These are phyloP conservation scores for Papilio demoleus DNA, from an alignment of 2,888 invertebrate genomes.

Conservation along the genomic window DNA sequence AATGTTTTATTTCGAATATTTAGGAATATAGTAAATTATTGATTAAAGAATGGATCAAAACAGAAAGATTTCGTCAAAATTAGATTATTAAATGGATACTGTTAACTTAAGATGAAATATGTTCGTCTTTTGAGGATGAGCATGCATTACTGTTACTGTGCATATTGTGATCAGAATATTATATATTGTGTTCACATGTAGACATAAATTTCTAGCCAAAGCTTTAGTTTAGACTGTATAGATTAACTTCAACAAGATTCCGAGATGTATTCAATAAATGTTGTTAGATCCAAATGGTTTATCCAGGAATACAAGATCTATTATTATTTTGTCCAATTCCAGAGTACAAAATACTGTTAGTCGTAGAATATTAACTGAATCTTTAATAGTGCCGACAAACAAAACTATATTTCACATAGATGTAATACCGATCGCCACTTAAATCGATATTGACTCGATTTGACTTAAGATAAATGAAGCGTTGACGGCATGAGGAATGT, in stretches of 20 bases:
- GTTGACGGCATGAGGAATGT: constrained; percentile 62
- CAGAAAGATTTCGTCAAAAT: background rate
- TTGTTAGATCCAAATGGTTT: background rate
- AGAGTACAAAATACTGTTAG: background rate
- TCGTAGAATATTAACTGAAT: background rate
- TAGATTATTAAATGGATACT: too few relatives aligned
- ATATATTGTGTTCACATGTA: constrained; percentile 1
- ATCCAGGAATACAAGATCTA: too few relatives aligned
- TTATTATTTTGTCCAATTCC: background rate
- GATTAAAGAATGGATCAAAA: background rate
- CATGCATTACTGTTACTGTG: background rate
- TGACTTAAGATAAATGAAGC: constrained; percentile 51
- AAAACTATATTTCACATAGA: constrained; percentile 21
- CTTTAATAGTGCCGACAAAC: background rate
- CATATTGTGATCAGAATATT: background rate
- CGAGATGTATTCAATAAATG: background rate
- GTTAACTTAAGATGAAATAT: too few relatives aligned
- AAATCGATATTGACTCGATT: constrained; percentile 28
- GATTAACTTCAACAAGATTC: constrained; percentile 7
- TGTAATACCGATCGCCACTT: constrained; percentile 26
- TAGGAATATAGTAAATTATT: too few relatives aligned
- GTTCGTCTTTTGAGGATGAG: background rate
- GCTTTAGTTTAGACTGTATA: background rate
- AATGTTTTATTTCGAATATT: too few relatives aligned
- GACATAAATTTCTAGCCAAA: background rate